Evolutionary conservation across 2,888 invertebrate species (phyloP).

Genomic region (Byasa hedistus): DNA sequence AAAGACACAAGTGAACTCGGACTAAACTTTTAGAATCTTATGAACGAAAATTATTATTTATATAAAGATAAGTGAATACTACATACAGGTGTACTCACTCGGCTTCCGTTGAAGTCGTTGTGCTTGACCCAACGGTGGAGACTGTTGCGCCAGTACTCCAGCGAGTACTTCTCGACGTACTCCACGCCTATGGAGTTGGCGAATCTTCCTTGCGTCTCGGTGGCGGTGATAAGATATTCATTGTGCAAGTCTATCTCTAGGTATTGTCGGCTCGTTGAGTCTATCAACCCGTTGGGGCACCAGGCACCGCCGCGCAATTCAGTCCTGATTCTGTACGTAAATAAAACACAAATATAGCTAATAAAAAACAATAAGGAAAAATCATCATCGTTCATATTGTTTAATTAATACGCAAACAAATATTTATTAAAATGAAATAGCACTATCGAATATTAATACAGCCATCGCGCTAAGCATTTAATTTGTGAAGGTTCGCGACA

Average conservation of each 20-base stretch:
- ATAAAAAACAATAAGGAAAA: too few species aligned
- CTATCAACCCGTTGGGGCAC: conserved; percentile 92
- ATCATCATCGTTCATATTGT: too few species aligned
- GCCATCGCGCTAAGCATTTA: too few species aligned
- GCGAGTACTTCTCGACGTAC: conserved; percentile 89
- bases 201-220: conserved; percentile 94
- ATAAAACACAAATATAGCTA: background rate
- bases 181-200: conserved; percentile 95
- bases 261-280: conserved; percentile 87
- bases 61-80: too few species aligned
- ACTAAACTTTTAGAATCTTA: too few species aligned
- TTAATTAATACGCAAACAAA: too few species aligned
- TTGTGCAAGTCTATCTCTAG: conserved; percentile 88
- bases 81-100: conserved; percentile 77
- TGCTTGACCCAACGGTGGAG: conserved; percentile 88
- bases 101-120: conserved; percentile 87
- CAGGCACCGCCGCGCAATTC: conserved; percentile 95
- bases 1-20: too few species aligned
- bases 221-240: conserved; percentile 89
- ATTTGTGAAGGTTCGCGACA: too few species aligned
- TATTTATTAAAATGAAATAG: too few species aligned
- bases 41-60: too few species aligned
- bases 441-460: too few species aligned
- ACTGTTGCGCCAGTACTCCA: conserved; percentile 88
- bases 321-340: conserved; percentile 84